A percentile compares a stretch with the other conserved stretches of the same genome.
Conservation (phyloP, 1,140 invertebrate genomes). For the Glomeris maerens region DNA sequence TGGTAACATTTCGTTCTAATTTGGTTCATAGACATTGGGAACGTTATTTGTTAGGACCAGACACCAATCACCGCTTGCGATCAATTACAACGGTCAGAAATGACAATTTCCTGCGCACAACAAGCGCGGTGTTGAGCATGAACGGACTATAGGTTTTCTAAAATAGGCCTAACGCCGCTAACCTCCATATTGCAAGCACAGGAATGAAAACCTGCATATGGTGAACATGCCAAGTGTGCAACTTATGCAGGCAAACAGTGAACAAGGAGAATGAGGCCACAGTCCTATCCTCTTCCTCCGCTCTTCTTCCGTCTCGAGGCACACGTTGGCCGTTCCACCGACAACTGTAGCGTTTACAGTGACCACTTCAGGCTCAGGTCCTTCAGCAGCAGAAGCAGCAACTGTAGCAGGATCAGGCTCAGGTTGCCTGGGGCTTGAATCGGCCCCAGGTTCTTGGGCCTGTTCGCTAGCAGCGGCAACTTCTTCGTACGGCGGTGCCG, state of each 20-base stretch:
- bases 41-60: too few species aligned
- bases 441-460: neutral
- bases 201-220: slow-evolving; percentile 70
- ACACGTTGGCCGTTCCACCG: neutral
- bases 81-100: too few species aligned
- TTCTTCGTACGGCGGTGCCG: too few species aligned
- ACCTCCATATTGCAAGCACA: slow-evolving; percentile 75
- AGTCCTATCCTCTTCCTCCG: slow-evolving; percentile 24
- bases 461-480: too few species aligned
- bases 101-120: too few species aligned
- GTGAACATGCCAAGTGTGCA: slow-evolving; percentile 76
- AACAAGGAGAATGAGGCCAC: slow-evolving; percentile 68
- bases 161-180: slow-evolving; percentile 21
- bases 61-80: too few species aligned
- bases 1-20: too few species aligned
- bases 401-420: neutral
- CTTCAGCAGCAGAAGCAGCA: neutral
- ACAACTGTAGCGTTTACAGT: neutral
- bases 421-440: neutral
- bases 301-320: slow-evolving; percentile 12
- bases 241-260: slow-evolving; percentile 60
- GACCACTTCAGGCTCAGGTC: neutral
- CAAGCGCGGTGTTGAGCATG: too few species aligned
- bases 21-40: too few species aligned
- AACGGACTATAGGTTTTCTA: neutral